A percentile compares a stretch with the other conserved stretches of the same genome.
These are phyloP conservation scores for Drosophila setosimentum DNA, from an alignment of 2,888 invertebrate species.

Conservation along the genomic window DNA sequence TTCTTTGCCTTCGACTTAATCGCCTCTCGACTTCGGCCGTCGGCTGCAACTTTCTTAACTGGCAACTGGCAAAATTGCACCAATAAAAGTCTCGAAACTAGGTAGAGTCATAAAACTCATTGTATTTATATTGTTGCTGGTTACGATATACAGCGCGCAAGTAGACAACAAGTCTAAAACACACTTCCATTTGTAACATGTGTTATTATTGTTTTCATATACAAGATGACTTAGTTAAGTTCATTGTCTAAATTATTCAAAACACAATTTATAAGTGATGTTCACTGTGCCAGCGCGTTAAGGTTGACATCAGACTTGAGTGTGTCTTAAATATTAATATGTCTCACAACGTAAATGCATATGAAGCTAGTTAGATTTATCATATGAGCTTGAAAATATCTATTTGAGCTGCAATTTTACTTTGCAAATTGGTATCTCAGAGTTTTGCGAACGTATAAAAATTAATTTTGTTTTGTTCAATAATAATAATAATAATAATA, in stretches of 20 bases:
- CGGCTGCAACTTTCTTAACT: conserved; percentile 37
- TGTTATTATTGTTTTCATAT: background rate
- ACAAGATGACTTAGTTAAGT: background rate
- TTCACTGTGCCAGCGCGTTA: too few species aligned
- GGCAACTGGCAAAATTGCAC: conserved; percentile 2
- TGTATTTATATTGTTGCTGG: conserved; percentile 55
- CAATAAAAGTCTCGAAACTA: conserved; percentile 56
- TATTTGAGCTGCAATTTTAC: conserved; percentile 11
- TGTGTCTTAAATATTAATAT: background rate
- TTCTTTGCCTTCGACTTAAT: conserved; percentile 7
- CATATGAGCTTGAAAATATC: background rate
- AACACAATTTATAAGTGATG: background rate
- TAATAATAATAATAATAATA: conserved; percentile 29
- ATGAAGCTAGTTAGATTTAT: background rate
- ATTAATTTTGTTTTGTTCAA: conserved; percentile 2
- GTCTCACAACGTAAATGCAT: background rate
- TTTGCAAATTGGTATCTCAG: background rate
- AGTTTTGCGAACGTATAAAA: background rate
- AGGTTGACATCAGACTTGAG: too few species aligned
- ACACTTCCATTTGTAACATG: background rate
- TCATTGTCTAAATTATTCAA: background rate
- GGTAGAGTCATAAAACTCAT: conserved; percentile 61
- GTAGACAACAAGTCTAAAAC: too few species aligned
- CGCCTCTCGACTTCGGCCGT: conserved; percentile 13
- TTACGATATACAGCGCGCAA: background rate